Conservation (phyloP, 2,888 invertebrate genomes). For the Ommatoiulus sabulosus region DNA sequence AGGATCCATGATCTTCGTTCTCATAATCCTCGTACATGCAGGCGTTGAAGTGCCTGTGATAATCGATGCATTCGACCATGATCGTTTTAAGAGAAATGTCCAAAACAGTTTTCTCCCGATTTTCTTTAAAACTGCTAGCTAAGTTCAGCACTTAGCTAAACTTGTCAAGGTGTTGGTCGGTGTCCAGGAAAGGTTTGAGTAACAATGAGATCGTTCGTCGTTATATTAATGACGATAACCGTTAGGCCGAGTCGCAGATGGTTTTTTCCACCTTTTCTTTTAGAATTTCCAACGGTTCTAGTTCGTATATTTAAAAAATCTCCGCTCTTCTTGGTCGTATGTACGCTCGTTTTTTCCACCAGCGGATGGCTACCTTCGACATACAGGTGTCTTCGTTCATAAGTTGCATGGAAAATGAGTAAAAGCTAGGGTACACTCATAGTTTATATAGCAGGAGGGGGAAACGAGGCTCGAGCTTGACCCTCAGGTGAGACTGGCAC, state of each 20-base stretch:
- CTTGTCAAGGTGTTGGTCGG: not conserved
- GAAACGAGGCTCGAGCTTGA: conserved; percentile 15
- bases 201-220: not conserved
- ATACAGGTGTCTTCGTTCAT: conserved; percentile 39
- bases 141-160: too few species aligned
- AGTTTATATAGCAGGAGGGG: conserved; percentile 29
- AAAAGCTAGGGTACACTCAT: conserved; percentile 13
- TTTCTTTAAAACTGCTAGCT: not conserved
- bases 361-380: conserved; percentile 3
- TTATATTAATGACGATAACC: not conserved
- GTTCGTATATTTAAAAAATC: not conserved
- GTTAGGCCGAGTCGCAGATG: not conserved
- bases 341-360: not conserved
- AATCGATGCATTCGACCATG: conserved; percentile 50
- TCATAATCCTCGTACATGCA: conserved; percentile 58
- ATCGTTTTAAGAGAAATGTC: not conserved
- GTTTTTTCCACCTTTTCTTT: conserved; percentile 29
- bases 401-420: not conserved
- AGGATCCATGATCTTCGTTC: not conserved
- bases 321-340: not conserved
- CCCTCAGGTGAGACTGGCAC: conserved; percentile 53
- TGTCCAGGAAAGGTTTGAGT: not conserved
- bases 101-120: not conserved
- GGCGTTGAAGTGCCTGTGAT: conserved; percentile 52
- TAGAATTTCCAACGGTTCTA: not conserved